A percentile compares a stretch with the other conserved stretches of the same genome.
phyloP scores from a whole-genome alignment of 2,888 invertebrate genomes.

The Cephus sareptanus region DNA sequence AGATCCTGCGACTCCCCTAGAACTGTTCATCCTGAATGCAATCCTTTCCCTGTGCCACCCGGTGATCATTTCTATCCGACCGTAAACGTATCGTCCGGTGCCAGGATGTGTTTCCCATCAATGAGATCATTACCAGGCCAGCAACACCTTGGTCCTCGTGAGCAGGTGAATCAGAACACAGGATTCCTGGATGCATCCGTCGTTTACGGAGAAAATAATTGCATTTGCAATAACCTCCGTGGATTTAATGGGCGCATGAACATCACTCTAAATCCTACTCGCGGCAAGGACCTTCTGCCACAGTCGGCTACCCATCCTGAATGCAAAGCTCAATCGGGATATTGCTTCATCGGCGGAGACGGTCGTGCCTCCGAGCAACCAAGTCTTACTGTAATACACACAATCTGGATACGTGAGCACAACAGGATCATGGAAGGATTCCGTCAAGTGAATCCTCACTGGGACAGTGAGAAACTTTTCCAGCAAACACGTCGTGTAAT shows the following conservation, averaged over 20 bases:
- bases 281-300: slow-evolving; percentile 84
- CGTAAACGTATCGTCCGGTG: slow-evolving; percentile 84
- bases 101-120: slow-evolving; percentile 90
- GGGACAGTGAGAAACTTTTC: slow-evolving; percentile 88
- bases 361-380: slow-evolving; percentile 94
- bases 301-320: slow-evolving; percentile 84
- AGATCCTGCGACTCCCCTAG: slow-evolving; percentile 87
- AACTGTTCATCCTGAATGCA: slow-evolving; percentile 93
- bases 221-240: slow-evolving; percentile 80
- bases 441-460: slow-evolving; percentile 85
- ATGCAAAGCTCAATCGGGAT: slow-evolving; percentile 86
- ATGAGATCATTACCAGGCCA: slow-evolving; percentile 95
- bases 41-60: slow-evolving; percentile 89
- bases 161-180: slow-evolving; percentile 94
- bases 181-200: slow-evolving; percentile 89
- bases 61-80: slow-evolving; percentile 93
- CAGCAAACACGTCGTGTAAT: slow-evolving; percentile 83
- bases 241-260: slow-evolving; percentile 86
- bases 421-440: slow-evolving; percentile 86
- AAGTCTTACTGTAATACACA: slow-evolving; percentile 88
- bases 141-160: slow-evolving; percentile 86
- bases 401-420: slow-evolving; percentile 89
- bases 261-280: slow-evolving; percentile 78
- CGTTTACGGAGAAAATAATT: slow-evolving; percentile 90
- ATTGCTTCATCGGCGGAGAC: slow-evolving; percentile 91